phyloP scores from a whole-genome alignment of 2,113 vertebrate species.

The Salvelinus alpinus region DNA sequence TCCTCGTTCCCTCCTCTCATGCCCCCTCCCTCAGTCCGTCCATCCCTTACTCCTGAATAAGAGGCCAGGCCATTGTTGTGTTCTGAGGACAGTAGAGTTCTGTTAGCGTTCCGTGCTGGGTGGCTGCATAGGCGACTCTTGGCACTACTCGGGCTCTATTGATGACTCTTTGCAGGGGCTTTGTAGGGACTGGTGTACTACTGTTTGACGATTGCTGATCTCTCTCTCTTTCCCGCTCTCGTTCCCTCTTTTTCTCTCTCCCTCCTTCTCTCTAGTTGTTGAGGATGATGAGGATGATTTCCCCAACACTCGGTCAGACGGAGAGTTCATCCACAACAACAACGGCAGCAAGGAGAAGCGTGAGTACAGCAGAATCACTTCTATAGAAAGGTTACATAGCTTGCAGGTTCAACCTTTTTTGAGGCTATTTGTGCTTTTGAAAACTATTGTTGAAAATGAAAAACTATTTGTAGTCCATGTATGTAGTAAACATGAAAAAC shows the following conservation, averaged over 20 bases:
- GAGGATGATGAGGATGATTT: slow-evolving; percentile 96
- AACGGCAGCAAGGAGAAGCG: slow-evolving; percentile 89
- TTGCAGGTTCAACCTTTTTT: neutral
- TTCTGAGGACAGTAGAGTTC: slow-evolving; percentile 26
- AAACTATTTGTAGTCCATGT: neutral
- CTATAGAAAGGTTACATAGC: too few species aligned
- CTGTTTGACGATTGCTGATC: neutral
- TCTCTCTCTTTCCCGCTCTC: neutral
- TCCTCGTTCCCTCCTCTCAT: slow-evolving; percentile 24
- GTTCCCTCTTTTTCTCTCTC: neutral
- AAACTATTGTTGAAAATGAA: neutral
- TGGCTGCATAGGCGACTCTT: slow-evolving; percentile 8
- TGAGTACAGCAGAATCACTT: slow-evolving; percentile 65
- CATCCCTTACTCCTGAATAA: slow-evolving; percentile 47
- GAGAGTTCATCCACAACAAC: slow-evolving; percentile 86
- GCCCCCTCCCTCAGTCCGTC: slow-evolving; percentile 27
- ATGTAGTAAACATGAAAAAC: too few species aligned
- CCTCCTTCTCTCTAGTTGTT: slow-evolving; percentile 75
- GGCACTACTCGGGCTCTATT: slow-evolving; percentile 12
- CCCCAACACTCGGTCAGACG: slow-evolving; percentile 83
- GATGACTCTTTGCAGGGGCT: neutral
- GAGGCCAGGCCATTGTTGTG: slow-evolving; percentile 65
- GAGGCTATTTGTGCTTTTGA: neutral
- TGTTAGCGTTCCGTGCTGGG: slow-evolving; percentile 18
- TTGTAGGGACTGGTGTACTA: neutral